A percentile compares a stretch with the other conserved stretches of the same genome.
Evolutionary conservation across 2,113 vertebrate genomes (phyloP).

Genomic region (Perca flavescens): DNA sequence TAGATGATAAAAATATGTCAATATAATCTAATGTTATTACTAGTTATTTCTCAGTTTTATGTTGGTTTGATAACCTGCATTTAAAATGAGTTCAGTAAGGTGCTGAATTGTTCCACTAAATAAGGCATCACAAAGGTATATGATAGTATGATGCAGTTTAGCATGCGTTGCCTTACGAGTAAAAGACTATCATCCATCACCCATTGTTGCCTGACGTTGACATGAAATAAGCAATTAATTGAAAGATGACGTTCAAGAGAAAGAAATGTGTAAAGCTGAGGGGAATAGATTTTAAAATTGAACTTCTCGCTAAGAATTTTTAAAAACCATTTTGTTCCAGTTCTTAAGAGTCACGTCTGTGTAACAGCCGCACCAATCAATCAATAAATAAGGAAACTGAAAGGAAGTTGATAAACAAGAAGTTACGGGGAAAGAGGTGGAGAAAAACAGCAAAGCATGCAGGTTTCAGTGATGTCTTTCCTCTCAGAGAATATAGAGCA

Average conservation of each 20-base stretch:
- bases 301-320: constrained; percentile 47
- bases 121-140: constrained; percentile 17
- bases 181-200: constrained; percentile 51
- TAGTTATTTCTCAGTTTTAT: constrained; percentile 24
- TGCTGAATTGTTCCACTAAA: constrained; percentile 23
- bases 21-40: constrained; percentile 45
- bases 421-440: not conserved
- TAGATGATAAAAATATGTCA: constrained; percentile 46
- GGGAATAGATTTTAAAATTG: constrained; percentile 55
- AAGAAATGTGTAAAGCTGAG: constrained; percentile 39
- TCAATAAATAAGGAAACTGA: constrained; percentile 63
- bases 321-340: constrained; percentile 60
- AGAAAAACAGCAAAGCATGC: constrained; percentile 21
- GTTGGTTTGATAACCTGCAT: constrained; percentile 21
- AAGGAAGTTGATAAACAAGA: constrained; percentile 49
- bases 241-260: constrained; percentile 46
- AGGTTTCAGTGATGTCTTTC: constrained; percentile 13
- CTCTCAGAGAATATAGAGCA: constrained; percentile 34
- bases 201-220: constrained; percentile 38
- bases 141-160: constrained; percentile 18
- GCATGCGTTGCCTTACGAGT: constrained; percentile 21
- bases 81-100: constrained; percentile 24
- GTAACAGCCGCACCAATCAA: constrained; percentile 65
- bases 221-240: constrained; percentile 51
- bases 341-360: constrained; percentile 52